Evolutionary conservation across 2,113 vertebrate genomes (phyloP).

Genomic region (Phoxinus phoxinus): DNA sequence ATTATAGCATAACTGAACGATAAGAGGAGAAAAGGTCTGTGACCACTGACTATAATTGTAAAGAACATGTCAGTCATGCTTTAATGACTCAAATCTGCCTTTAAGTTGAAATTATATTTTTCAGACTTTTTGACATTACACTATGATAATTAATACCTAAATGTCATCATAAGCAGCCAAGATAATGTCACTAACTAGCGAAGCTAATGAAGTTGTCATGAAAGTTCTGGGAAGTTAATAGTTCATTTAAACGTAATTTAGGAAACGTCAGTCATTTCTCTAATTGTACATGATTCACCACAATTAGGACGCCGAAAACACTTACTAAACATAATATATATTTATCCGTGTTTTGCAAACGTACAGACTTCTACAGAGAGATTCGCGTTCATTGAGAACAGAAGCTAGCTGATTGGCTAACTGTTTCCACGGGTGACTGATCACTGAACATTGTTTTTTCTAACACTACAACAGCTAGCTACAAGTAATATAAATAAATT

Average conservation of each 20-base stretch:
- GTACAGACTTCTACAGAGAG: background rate
- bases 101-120: background rate
- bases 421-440: background rate
- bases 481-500: background rate
- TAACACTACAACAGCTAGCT: background rate
- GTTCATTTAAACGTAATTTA: background rate
- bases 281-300: background rate
- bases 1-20: background rate
- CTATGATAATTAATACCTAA: background rate
- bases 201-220: constrained; percentile 4
- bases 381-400: background rate
- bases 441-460: background rate
- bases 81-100: background rate
- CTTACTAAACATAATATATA: background rate
- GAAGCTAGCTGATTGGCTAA: constrained; percentile 30
- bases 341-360: background rate
- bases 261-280: background rate
- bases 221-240: background rate
- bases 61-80: background rate
- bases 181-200: background rate
- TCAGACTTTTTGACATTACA: background rate
- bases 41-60: background rate
- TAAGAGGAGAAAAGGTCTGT: background rate
- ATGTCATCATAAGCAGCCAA: background rate
- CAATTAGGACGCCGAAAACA: background rate